Percentiles rank a stretch among this genome's conserved stretches.
phyloP scores from a whole-genome alignment of 2,797 vertebrate species.

The Sternarchorhynchus goeldii region DNA sequence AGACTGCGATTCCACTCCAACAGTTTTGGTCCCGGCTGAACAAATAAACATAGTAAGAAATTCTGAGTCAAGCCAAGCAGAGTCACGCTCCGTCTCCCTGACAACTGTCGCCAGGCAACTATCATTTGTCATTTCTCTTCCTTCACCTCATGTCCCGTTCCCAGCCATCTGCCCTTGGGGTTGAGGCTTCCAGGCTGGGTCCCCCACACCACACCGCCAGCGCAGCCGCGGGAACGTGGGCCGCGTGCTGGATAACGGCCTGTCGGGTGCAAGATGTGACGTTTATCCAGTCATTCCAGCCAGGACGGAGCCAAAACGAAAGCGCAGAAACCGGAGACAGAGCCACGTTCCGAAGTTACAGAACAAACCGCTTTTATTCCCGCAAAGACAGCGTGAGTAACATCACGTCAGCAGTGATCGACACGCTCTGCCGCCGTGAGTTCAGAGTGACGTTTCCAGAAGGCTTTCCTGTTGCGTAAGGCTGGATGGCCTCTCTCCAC shows the following conservation, averaged over 20 bases:
- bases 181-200: slow-evolving; percentile 60
- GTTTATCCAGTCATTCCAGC: background rate
- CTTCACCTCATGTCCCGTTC: slow-evolving; percentile 61
- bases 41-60: slow-evolving; percentile 69
- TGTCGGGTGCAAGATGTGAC: background rate
- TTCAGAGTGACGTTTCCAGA: slow-evolving; percentile 65
- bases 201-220: slow-evolving; percentile 58
- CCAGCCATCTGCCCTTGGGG: slow-evolving; percentile 62
- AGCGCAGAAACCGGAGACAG: slow-evolving; percentile 12
- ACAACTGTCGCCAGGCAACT: slow-evolving; percentile 83
- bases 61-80: slow-evolving; percentile 69
- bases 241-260: background rate
- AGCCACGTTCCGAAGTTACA: background rate
- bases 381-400: slow-evolving; percentile 63
- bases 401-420: slow-evolving; percentile 61
- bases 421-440: slow-evolving; percentile 24
- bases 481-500: slow-evolving; percentile 68
- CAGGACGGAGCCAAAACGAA: background rate
- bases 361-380: slow-evolving; percentile 50
- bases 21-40: slow-evolving; percentile 43
- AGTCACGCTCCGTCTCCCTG: slow-evolving; percentile 77
- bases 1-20: slow-evolving; percentile 31
- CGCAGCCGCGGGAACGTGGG: slow-evolving; percentile 37
- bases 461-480: slow-evolving; percentile 57
- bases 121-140: slow-evolving; percentile 73